A percentile compares a stretch with the other conserved stretches of the same genome.
phyloP scores from a whole-genome alignment of 2,888 invertebrate species.

The Drosophila dives region DNA sequence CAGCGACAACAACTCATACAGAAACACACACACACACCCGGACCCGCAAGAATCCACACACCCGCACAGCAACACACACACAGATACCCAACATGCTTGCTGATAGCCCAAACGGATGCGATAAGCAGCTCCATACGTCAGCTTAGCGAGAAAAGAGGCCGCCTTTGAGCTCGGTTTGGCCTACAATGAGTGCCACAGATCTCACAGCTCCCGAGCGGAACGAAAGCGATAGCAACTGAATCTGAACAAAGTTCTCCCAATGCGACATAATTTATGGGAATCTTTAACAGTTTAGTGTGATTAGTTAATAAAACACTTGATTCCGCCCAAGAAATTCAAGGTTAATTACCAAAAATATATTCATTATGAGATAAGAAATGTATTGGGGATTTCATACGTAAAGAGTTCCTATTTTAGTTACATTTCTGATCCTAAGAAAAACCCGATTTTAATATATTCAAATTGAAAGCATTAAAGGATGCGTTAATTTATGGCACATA shows the following conservation, averaged over 20 bases:
- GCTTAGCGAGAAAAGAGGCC: constrained; percentile 13
- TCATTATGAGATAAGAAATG: too few relatives aligned
- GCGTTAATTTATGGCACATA: background rate
- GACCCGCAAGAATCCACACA: background rate
- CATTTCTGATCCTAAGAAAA: background rate
- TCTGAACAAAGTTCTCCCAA: constrained; percentile 1
- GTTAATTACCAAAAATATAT: background rate
- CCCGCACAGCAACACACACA: background rate
- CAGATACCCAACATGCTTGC: constrained; percentile 8
- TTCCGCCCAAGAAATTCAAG: background rate
- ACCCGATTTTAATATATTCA: background rate
- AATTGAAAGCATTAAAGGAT: background rate
- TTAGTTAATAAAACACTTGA: background rate
- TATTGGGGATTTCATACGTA: background rate
- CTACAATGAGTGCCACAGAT: constrained; percentile 22
- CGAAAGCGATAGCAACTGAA: background rate
- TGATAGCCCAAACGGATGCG: constrained; percentile 44
- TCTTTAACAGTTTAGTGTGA: background rate
- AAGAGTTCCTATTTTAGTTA: background rate
- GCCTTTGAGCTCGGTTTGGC: constrained; percentile 8
- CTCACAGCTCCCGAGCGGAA: constrained; percentile 13
- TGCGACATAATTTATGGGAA: background rate
- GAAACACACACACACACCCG: background rate
- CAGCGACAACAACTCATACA: constrained; percentile 24
- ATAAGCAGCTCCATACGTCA: constrained; percentile 41